Base-by-base conservation (phyloP, 2,888 invertebrate species). In the Callinectes sapidus region DNA sequence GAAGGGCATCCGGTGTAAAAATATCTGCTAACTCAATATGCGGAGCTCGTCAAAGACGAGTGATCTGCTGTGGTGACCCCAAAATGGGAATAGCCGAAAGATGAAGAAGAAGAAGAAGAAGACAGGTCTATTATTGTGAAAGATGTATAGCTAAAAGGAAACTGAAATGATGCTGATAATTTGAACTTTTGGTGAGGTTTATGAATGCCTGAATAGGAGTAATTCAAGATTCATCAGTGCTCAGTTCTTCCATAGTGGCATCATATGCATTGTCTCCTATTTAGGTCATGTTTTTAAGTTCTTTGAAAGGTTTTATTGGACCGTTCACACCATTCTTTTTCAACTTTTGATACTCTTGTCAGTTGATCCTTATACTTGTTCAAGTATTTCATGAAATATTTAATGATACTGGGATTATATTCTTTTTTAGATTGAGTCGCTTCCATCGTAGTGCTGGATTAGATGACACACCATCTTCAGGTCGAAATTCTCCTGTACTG, bases 391-490 rank as follows among this genome's bases (percentile, higher is more conserved):
- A 18, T 85, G 39, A 32, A n/a, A 48, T 87, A 5, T 13, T 16
- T 42, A 23, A 42, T n/a, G 23, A n/a, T 54, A 54, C 28, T 23
- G n/a, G n/a, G 48, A 32, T 8, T 8, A 39, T 89, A 13, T 61
- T 48, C 85, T 32, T 87, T 71, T 54, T 13, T 81, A 92, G 98
- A 95, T 97, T 98, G 95, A 99, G 99, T 95, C 89, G 98, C 95
- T 99, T 99, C 96, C 99, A 99, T 96, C 97, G 98, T 95, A 99
- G 99, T 95, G 99, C 99, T 93, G 99, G 99, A 23, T 96, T 99
- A 87, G 96, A 96, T 95, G 96, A 96, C 91, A 95, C 95, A 90
- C 97, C 97, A 16, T 94, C 94, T 87, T 96, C 97, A 14, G 96
- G 96, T 3, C 96, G 98, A 94, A 97, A 97, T 95, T 98, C 97